These are phyloP conservation scores for Drosophila subsilvestris DNA, from an alignment of 2,888 invertebrate species.

Conservation along the genomic window DNA sequence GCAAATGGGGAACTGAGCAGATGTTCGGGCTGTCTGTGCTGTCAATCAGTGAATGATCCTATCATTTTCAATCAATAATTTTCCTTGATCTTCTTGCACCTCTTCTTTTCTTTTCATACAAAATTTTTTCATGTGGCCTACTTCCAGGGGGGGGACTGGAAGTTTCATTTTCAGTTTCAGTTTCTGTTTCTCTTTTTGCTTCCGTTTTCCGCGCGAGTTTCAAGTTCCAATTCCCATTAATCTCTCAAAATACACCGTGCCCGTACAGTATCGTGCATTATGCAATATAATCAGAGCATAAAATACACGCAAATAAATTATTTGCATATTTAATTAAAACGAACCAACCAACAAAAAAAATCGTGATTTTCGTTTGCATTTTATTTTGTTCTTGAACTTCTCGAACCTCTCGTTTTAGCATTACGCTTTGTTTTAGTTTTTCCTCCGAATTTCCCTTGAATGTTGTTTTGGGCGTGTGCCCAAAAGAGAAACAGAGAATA, in stretches of 20 bases:
- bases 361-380: slow-evolving; percentile 10
- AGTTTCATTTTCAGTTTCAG: slow-evolving; percentile 3
- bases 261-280: slow-evolving; percentile 40
- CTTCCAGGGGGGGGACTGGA: not conserved
- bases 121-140: slow-evolving; percentile 30
- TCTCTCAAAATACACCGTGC: slow-evolving; percentile 3
- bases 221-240: slow-evolving; percentile 21
- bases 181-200: not conserved
- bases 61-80: slow-evolving; percentile 10
- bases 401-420: slow-evolving; percentile 14
- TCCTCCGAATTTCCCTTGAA: not conserved
- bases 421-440: slow-evolving; percentile 36
- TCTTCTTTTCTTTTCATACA: not conserved
- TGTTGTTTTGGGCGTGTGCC: slow-evolving; percentile 49
- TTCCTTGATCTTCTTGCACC: not conserved
- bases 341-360: slow-evolving; percentile 19
- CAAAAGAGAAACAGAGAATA: slow-evolving; percentile 16
- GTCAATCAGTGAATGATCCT: slow-evolving; percentile 9
- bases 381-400: slow-evolving; percentile 50
- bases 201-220: not conserved
- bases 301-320: slow-evolving; percentile 72
- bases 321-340: slow-evolving; percentile 69
- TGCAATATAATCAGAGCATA: slow-evolving; percentile 68
- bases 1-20: too few relatives aligned
- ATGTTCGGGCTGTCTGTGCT: not conserved